Conservation (phyloP, 2,888 invertebrate species). For the Folsomia candida region DNA sequence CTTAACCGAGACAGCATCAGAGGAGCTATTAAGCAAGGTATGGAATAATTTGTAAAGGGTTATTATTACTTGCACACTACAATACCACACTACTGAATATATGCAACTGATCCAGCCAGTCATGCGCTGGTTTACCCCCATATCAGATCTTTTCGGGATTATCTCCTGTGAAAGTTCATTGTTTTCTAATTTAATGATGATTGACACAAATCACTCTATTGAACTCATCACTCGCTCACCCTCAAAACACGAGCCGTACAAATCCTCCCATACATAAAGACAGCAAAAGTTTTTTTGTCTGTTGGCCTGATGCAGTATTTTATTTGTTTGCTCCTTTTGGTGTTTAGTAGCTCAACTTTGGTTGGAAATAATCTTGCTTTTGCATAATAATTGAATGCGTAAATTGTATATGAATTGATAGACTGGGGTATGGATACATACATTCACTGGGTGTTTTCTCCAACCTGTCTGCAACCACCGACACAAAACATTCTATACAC, state of each 20-base stretch:
- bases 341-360: not conserved
- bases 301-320: not conserved
- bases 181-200: conserved; percentile 51
- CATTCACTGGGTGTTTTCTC: not conserved
- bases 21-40: too few species aligned
- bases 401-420: not conserved
- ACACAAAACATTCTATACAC: not conserved
- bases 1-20: too few species aligned
- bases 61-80: too few species aligned
- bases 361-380: not conserved
- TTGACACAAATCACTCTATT: conserved; percentile 50
- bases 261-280: conserved; percentile 4
- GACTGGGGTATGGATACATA: not conserved
- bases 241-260: conserved; percentile 24
- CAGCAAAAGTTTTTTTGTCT: not conserved
- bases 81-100: too few species aligned
- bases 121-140: not conserved
- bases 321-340: not conserved
- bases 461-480: not conserved
- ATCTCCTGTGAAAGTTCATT: conserved; percentile 31
- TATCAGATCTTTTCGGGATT: not conserved
- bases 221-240: conserved; percentile 33
- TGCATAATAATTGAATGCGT: not conserved
- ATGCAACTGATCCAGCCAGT: not conserved
- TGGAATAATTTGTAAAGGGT: too few species aligned